Conservation (phyloP, 2,797 vertebrate genomes). For the Cynopterus sphinx region DNA sequence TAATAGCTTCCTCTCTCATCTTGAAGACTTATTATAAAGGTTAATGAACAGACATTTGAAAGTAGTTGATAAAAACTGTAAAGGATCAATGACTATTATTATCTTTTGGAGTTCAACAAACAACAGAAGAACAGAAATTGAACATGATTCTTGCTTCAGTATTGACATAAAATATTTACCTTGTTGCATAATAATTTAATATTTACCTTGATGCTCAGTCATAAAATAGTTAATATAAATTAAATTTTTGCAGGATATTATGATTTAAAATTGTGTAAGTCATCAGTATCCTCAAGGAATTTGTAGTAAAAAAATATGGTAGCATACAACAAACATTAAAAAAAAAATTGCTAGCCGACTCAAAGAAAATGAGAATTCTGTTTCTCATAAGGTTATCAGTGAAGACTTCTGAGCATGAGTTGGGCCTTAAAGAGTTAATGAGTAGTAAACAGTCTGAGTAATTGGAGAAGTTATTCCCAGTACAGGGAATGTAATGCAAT, state of each 20-base stretch:
- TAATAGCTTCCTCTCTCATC: not conserved
- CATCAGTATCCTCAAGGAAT: not conserved
- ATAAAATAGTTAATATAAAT: constrained; percentile 16
- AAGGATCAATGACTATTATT: not conserved
- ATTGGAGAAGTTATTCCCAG: not conserved
- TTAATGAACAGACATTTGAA: not conserved
- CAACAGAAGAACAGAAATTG: not conserved
- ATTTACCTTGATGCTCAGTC: not conserved
- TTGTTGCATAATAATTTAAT: not conserved
- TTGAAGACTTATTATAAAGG: not conserved
- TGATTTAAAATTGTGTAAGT: not conserved
- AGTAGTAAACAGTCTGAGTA: not conserved
- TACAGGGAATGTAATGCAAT: not conserved
- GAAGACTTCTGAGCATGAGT: not conserved
- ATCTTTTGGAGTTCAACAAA: not conserved
- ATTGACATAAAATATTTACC: constrained; percentile 10
- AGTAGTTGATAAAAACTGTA: not conserved
- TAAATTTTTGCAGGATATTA: not conserved
- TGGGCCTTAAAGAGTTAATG: not conserved
- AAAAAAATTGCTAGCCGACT: not conserved
- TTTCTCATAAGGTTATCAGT: not conserved
- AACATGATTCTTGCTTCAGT: not conserved
- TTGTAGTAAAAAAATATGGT: not conserved
- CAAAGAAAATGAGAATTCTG: not conserved
- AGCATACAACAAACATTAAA: not conserved